Evolutionary conservation across 2,797 vertebrate species (phyloP).

Genomic region (Lerista edwardsae): DNA sequence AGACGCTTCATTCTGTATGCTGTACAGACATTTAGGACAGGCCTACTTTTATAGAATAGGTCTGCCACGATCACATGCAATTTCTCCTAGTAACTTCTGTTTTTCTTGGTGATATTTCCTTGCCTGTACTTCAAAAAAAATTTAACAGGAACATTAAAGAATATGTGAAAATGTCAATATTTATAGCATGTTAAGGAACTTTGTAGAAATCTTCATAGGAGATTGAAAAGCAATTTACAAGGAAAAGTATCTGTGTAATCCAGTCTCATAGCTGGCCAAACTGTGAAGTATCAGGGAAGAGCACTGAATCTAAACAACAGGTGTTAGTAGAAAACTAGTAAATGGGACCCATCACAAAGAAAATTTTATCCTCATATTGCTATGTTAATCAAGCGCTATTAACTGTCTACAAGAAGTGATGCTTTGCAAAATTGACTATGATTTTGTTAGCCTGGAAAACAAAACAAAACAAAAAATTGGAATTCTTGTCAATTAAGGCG

Average conservation of each 20-base stretch:
- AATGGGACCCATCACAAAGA: too few species aligned
- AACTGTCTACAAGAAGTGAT: too few species aligned
- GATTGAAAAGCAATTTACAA: not conserved
- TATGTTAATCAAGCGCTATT: too few species aligned
- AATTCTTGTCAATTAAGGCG: too few species aligned
- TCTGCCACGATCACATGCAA: not conserved
- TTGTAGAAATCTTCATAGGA: not conserved
- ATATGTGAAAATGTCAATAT: slow-evolving; percentile 18
- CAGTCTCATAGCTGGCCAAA: not conserved
- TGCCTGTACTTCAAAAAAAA: slow-evolving; percentile 33
- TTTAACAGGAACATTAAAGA: not conserved
- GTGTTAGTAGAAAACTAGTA: too few species aligned
- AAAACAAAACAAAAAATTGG: too few species aligned
- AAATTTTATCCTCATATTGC: too few species aligned
- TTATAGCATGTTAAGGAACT: not conserved
- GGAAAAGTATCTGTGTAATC: too few species aligned
- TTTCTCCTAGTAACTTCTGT: not conserved
- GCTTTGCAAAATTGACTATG: too few species aligned
- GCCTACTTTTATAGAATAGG: not conserved
- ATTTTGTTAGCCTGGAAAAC: too few species aligned
- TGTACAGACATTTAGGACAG: not conserved
- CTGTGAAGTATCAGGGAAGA: not conserved
- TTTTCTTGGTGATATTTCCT: slow-evolving; percentile 29
- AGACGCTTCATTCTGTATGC: not conserved
- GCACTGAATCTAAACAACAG: too few species aligned